Evolutionary conservation across 2,113 vertebrate genomes (phyloP), one percentile per base, ranked within the genome.

Genomic region (Mastomys natalensis): DNA sequence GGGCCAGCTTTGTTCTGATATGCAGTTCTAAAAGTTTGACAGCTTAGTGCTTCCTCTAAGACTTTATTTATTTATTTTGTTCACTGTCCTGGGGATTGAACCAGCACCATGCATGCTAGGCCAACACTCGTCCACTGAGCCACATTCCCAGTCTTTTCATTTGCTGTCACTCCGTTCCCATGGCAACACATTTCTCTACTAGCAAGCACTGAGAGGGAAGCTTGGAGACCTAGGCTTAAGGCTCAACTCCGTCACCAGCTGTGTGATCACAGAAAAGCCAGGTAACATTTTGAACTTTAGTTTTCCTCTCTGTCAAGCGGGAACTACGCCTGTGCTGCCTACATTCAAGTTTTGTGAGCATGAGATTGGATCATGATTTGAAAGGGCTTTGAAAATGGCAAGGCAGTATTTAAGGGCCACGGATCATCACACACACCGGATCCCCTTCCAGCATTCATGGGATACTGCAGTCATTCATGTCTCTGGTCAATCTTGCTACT

Each of bases 391-490:
- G 45, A 77, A 91, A 87, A 62, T 26, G 34, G 68, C 51, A 76
- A 85, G 70, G 19, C 29, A 40, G 11, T 87, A 40, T 76, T 84
- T 87, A 92, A 88, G 90, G 81, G 91, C 96, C 94, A 93, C 51
- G 43, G 13, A 7, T 60, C 88, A 66, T 74, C 66, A 26, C 24
- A 48, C 84, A 78, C 86, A 58, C 37, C 13, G 6, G n/a, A 40
- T 77, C 87, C 1, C 24, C 34, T 88, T 77, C 72, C 21, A 31
- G 16, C 55, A 40, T 80, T 72, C 48, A 2, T 10, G 15, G 55
- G 62, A 68, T 51, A n/a, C 15, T 34, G 34, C 3, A 70, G 29
- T 40, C 37, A 40, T 68, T 40, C 37, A 37, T 62, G 62, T 91
- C 53, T 60, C 73, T 66, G 4, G 37, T 26, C 24, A 6, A 10